These are phyloP conservation scores for Rhamnusium bicolor DNA, from an alignment of 2,888 invertebrate genomes.

Conservation along the genomic window DNA sequence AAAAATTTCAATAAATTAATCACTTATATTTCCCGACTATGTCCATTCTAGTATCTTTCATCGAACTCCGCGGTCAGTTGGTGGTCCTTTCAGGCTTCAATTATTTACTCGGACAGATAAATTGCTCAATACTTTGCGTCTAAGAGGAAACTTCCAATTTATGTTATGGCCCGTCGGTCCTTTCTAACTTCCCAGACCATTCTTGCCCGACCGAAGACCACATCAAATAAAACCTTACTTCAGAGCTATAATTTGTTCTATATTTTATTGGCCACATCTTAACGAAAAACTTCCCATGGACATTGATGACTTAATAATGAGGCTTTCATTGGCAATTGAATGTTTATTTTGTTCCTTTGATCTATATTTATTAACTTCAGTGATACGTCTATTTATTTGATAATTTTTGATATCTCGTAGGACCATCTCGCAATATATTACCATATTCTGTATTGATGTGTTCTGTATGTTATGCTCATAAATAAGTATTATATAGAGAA, in stretches of 20 bases:
- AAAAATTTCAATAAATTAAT: neutral
- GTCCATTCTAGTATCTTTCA: neutral
- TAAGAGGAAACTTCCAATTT: conserved; percentile 49
- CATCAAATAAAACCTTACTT: conserved; percentile 41
- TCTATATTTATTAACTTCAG: neutral
- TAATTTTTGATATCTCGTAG: too few relatives aligned
- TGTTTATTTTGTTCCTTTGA: conserved; percentile 3
- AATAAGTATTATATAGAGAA: too few relatives aligned
- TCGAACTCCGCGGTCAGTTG: neutral
- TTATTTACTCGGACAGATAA: conserved; percentile 49
- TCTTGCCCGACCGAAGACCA: conserved; percentile 34
- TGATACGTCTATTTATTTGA: neutral
- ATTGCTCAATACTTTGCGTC: conserved; percentile 46
- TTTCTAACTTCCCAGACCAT: conserved; percentile 33
- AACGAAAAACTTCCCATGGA: neutral
- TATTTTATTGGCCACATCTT: conserved; percentile 18
- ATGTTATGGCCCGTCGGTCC: conserved; percentile 44
- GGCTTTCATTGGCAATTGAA: conserved; percentile 6
- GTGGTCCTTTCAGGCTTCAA: conserved; percentile 29
- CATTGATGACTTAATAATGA: conserved; percentile 20
- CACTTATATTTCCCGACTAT: neutral
- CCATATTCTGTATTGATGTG: too few relatives aligned
- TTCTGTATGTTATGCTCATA: too few relatives aligned
- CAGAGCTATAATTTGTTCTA: conserved; percentile 1
- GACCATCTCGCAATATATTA: too few relatives aligned